phyloP scores from a whole-genome alignment of 2,888 invertebrate species.

The Andrena bucephala region DNA sequence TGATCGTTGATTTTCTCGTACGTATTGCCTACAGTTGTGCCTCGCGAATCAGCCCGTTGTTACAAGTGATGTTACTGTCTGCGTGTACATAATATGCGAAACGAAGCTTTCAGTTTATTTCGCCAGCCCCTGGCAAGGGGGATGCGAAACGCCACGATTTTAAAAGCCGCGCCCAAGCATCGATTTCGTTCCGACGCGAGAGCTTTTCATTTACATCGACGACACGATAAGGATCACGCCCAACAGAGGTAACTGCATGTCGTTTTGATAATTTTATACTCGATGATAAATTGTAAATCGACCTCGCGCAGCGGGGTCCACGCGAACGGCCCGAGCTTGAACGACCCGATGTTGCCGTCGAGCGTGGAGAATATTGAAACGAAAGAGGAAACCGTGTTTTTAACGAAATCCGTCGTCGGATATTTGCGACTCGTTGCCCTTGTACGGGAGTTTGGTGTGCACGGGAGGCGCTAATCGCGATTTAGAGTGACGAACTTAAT shows the following conservation, averaged over 20 bases:
- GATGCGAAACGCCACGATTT: slow-evolving; percentile 8
- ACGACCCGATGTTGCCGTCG: neutral
- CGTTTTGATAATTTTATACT: slow-evolving; percentile 58
- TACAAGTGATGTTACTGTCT: slow-evolving; percentile 43
- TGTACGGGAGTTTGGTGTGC: slow-evolving; percentile 11
- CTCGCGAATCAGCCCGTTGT: slow-evolving; percentile 59
- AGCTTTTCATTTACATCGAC: slow-evolving; percentile 17
- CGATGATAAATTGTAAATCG: slow-evolving; percentile 9
- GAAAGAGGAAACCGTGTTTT: slow-evolving; percentile 7
- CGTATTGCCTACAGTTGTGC: slow-evolving; percentile 63
- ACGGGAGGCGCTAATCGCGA: slow-evolving; percentile 11
- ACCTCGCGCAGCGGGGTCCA: neutral
- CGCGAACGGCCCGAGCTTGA: neutral
- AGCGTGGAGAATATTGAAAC: neutral
- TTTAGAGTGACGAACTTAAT: slow-evolving; percentile 45
- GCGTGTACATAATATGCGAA: slow-evolving; percentile 20
- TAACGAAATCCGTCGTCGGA: slow-evolving; percentile 33
- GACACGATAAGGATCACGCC: slow-evolving; percentile 18
- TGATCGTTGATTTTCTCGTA: slow-evolving; percentile 59
- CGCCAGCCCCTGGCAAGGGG: neutral
- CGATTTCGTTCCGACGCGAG: slow-evolving; percentile 14
- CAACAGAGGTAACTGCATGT: slow-evolving; percentile 34
- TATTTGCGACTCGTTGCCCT: slow-evolving; percentile 41
- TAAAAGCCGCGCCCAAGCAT: slow-evolving; percentile 3
- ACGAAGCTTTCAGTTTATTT: slow-evolving; percentile 24